These are phyloP conservation scores for Ceratosolen fusciceps DNA, from an alignment of 1,140 invertebrate species.

Conservation along the genomic window DNA sequence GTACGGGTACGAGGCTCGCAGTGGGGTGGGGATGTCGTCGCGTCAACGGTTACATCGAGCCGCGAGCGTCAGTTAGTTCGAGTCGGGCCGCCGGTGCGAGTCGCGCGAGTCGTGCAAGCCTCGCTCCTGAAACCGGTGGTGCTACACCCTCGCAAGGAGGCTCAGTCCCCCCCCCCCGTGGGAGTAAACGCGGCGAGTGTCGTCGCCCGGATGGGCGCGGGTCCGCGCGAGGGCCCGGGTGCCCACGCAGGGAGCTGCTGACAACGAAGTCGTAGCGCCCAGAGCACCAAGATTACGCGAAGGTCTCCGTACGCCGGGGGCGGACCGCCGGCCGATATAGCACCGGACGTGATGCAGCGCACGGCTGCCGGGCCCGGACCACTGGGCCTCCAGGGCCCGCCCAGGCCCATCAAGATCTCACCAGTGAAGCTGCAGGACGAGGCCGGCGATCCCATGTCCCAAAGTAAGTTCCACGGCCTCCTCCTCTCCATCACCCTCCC, in stretches of 20 bases:
- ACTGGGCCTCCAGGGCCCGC: constrained; percentile 68
- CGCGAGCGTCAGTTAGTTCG: constrained; percentile 37
- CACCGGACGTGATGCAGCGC: constrained; percentile 64
- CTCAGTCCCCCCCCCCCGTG: constrained; percentile 28
- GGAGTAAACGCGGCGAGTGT: constrained; percentile 24
- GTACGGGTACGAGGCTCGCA: too few relatives aligned
- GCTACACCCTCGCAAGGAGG: not conserved
- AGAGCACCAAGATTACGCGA: constrained; percentile 43
- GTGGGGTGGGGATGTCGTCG: constrained; percentile 31
- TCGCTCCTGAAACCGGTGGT: constrained; percentile 51
- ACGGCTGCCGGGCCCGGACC: constrained; percentile 64
- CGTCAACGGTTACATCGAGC: constrained; percentile 29
- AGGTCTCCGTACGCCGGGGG: constrained; percentile 39
- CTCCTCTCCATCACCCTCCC: not conserved
- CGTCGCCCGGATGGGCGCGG: constrained; percentile 31
- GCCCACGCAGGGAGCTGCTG: not conserved
- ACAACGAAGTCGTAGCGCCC: not conserved
- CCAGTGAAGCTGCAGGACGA: constrained; percentile 74
- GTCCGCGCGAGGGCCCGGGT: constrained; percentile 12
- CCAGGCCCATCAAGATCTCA: constrained; percentile 74
- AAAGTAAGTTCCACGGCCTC: constrained; percentile 70
- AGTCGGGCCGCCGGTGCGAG: constrained; percentile 62
- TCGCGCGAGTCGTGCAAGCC: constrained; percentile 62
- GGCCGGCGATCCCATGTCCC: constrained; percentile 71
- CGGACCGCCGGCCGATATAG: constrained; percentile 56